Conservation (phyloP, 2,888 invertebrate genomes). For the Hyposoter didymator region DNA sequence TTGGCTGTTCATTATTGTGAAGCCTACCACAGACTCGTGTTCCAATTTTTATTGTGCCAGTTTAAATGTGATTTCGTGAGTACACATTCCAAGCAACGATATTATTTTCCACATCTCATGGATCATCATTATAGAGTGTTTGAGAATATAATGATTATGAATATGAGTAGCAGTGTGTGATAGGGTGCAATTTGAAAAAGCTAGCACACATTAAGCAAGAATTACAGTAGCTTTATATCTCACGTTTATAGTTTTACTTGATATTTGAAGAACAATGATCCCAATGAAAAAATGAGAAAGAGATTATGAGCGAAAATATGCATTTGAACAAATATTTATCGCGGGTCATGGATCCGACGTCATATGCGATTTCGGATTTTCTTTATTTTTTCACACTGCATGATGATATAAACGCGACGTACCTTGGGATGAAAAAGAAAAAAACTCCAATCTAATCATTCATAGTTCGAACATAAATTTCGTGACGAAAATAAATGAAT, state of each 20-base stretch:
- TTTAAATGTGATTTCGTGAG: constrained; percentile 43
- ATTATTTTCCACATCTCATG: constrained; percentile 21
- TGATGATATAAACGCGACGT: neutral
- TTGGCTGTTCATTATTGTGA: constrained; percentile 25
- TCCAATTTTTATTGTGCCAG: constrained; percentile 27
- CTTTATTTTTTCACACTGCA: neutral
- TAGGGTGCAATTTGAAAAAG: constrained; percentile 53
- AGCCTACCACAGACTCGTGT: constrained; percentile 4
- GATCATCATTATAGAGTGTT: constrained; percentile 23
- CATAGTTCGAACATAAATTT: neutral
- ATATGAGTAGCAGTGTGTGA: constrained; percentile 57
- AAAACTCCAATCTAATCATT: neutral
- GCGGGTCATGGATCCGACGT: neutral
- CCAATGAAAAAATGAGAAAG: constrained; percentile 4
- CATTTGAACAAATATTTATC: neutral
- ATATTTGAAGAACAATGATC: constrained; percentile 4
- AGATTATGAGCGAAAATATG: constrained; percentile 10
- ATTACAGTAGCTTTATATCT: constrained; percentile 42
- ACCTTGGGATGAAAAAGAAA: neutral
- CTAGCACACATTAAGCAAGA: constrained; percentile 65
- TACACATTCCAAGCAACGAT: constrained; percentile 53
- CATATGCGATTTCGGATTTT: neutral
- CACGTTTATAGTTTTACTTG: constrained; percentile 19
- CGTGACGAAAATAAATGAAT: neutral
- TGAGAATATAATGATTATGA: constrained; percentile 21